Percentiles rank a stretch among this genome's conserved stretches.
phyloP scores from a whole-genome alignment of 1,140 invertebrate genomes.

The Dendrolimus punctatus region DNA sequence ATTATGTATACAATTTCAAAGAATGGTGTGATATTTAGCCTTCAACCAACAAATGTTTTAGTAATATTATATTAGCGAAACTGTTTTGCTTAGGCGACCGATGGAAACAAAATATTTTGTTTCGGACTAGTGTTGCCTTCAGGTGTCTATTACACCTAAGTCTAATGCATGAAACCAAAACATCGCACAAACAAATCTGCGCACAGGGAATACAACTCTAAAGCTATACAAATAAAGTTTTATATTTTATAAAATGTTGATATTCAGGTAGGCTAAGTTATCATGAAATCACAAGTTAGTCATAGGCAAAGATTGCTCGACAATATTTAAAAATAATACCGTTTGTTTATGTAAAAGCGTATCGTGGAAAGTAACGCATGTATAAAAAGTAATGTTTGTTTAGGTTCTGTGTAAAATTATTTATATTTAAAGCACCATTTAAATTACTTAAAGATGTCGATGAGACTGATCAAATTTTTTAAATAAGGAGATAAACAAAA shows the following conservation, averaged over 20 bases:
- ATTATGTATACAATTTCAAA: too few relatives aligned
- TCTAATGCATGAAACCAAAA: constrained; percentile 4
- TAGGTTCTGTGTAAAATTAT: background rate
- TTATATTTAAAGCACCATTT: background rate
- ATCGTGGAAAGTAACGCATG: constrained; percentile 4
- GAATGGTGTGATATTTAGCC: too few relatives aligned
- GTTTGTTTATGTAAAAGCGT: constrained; percentile 27
- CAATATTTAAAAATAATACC: constrained; percentile 35
- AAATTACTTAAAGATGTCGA: too few relatives aligned
- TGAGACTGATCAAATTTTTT: too few relatives aligned
- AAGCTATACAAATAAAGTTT: background rate
- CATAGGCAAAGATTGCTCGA: constrained; percentile 29
- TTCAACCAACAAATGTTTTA: too few relatives aligned
- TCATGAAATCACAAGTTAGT: constrained; percentile 21
- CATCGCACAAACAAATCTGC: constrained; percentile 5
- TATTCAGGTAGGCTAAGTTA: too few relatives aligned
- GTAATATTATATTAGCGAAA: background rate
- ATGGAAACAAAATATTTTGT: constrained; percentile 32
- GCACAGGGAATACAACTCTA: constrained; percentile 2
- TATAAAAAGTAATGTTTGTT: background rate
- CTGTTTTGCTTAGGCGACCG: constrained; percentile 16
- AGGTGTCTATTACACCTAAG: constrained; percentile 17
- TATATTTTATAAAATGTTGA: too few relatives aligned
- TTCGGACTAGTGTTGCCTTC: constrained; percentile 22
- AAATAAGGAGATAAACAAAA: too few relatives aligned